Evolutionary conservation across 35 echinoderm and acorn worm genomes (phyloP).

Genomic region (Eucidaris tribuloides): DNA sequence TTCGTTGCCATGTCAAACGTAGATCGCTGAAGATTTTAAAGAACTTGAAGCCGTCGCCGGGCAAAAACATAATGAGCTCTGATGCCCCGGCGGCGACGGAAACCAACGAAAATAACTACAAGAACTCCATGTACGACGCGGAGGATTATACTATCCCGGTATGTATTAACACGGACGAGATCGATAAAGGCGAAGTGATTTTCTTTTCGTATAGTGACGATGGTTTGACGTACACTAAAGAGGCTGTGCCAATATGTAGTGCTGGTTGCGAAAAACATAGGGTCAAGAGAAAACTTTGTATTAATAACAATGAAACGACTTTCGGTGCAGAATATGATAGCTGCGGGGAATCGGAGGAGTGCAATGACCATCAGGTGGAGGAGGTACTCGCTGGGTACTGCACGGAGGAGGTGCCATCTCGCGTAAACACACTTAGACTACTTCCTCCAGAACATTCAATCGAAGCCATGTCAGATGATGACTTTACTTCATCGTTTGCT

Average conservation of each 20-base stretch:
- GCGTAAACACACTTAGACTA: background rate
- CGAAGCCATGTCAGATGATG: background rate
- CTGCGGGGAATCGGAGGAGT: background rate
- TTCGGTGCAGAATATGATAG: conserved; percentile 5
- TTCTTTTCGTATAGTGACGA: conserved; percentile 18
- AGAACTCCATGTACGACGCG: background rate
- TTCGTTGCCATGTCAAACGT: background rate
- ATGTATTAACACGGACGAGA: conserved; percentile 19
- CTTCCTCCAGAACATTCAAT: conserved; percentile 14
- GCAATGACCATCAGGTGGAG: conserved; percentile 3
- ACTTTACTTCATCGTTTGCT: conserved; percentile 9
- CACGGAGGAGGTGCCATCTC: background rate
- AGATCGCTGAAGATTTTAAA: background rate
- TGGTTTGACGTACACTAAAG: conserved; percentile 8
- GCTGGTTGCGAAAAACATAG: conserved; percentile 4
- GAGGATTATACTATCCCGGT: background rate
- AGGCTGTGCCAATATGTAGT: conserved; percentile 14
- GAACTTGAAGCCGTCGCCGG: background rate
- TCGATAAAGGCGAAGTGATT: conserved; percentile 13
- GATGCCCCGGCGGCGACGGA: too few relatives aligned
- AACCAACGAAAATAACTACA: background rate
- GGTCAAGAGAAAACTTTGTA: background rate
- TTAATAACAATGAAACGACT: background rate
- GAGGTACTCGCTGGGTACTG: background rate
- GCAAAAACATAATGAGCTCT: background rate